Percentiles rank a stretch among this genome's conserved stretches.
These are phyloP conservation scores for Sycophila texana DNA, from an alignment of 2,888 invertebrate species.

Conservation along the genomic window DNA sequence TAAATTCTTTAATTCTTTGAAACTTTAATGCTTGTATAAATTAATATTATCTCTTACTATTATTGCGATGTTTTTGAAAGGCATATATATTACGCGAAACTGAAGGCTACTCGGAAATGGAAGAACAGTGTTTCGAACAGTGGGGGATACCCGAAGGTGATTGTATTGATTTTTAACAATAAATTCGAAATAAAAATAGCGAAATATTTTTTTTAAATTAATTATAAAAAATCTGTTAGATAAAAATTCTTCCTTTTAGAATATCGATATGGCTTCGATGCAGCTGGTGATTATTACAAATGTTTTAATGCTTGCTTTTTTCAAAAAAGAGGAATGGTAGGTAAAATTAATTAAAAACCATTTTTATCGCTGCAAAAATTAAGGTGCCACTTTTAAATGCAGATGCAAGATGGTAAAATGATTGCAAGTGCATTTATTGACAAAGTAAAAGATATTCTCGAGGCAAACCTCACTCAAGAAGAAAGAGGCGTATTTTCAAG, in stretches of 20 bases:
- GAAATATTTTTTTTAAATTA: too few species aligned
- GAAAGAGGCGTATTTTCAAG: not conserved
- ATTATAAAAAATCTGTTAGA: not conserved
- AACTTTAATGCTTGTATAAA: too few species aligned
- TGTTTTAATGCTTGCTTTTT: slow-evolving; percentile 1
- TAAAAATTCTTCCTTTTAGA: not conserved
- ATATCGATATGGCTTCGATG: not conserved
- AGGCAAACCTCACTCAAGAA: not conserved
- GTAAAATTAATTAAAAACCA: not conserved
- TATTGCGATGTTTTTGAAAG: not conserved
- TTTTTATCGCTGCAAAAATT: too few species aligned
- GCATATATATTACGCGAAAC: not conserved
- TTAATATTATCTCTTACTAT: too few species aligned
- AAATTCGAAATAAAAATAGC: too few species aligned
- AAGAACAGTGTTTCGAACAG: slow-evolving; percentile 10
- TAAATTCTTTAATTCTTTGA: too few species aligned
- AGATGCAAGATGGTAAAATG: slow-evolving; percentile 1
- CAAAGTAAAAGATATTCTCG: not conserved
- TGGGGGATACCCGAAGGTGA: not conserved
- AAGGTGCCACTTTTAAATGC: too few species aligned
- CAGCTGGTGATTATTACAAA: not conserved
- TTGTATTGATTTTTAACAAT: not conserved
- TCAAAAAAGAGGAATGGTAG: not conserved
- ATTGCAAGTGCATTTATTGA: not conserved
- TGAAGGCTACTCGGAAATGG: not conserved